Percentiles rank a stretch among this genome's conserved stretches.
Conservation (phyloP, 2,797 vertebrate species). For the Threskiornis aethiopicus region DNA sequence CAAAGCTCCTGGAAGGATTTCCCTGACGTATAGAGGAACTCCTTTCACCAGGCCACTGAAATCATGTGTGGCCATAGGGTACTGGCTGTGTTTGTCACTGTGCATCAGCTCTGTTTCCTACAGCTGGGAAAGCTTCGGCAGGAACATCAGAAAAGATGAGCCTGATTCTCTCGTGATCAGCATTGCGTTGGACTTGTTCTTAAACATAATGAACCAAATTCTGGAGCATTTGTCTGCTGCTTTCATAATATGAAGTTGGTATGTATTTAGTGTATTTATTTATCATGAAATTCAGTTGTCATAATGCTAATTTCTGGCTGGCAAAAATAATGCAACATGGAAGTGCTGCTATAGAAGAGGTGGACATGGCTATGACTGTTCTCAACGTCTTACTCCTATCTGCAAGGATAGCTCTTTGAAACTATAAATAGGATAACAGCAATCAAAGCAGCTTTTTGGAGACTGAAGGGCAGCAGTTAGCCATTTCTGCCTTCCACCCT, state of each 20-base stretch:
- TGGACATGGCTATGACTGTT: background rate
- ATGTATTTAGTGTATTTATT: background rate
- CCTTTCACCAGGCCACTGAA: background rate
- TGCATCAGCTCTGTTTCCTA: background rate
- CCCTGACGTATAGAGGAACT: background rate
- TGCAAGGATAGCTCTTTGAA: background rate
- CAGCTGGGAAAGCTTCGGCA: background rate
- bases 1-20: background rate
- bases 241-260: background rate
- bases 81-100: background rate
- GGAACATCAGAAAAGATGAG: background rate
- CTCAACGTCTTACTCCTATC: background rate
- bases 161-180: background rate
- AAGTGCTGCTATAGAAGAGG: background rate
- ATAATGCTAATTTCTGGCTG: background rate
- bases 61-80: background rate
- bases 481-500: slow-evolving; percentile 21
- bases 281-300: background rate
- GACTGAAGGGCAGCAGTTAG: slow-evolving; percentile 28
- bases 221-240: background rate
- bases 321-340: background rate
- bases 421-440: background rate
- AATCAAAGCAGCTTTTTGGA: slow-evolving; percentile 1
- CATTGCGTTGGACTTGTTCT: background rate
- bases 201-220: background rate